Evolutionary conservation across 2,113 vertebrate genomes (phyloP).

Genomic region (Dipodomys ordii): DNA sequence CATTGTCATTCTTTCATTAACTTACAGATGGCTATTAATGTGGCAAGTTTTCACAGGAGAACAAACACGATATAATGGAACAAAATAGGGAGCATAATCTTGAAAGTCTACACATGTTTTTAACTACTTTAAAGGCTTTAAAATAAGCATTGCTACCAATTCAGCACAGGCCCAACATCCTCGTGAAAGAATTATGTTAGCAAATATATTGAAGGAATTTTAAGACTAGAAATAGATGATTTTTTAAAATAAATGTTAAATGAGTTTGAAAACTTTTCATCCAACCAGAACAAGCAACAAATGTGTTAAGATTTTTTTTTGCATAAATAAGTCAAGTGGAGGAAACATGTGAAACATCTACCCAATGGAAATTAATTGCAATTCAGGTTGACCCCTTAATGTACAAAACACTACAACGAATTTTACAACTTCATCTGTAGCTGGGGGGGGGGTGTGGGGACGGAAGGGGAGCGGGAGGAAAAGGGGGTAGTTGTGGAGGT

Average conservation of each 20-base stretch:
- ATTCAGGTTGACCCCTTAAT: too few relatives aligned
- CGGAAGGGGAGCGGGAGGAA: too few relatives aligned
- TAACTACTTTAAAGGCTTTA: constrained; percentile 28
- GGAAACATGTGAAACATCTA: not conserved
- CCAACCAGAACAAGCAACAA: not conserved
- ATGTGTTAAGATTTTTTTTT: not conserved
- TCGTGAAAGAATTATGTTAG: not conserved
- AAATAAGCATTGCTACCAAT: constrained; percentile 16
- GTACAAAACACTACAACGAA: too few relatives aligned
- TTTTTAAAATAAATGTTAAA: constrained; percentile 24
- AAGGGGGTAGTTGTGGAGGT: too few relatives aligned
- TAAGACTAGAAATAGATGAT: constrained; percentile 34
- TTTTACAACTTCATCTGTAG: too few relatives aligned
- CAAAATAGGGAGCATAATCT: constrained; percentile 43
- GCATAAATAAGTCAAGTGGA: not conserved
- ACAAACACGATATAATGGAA: constrained; percentile 13
- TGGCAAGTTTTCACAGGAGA: constrained; percentile 54
- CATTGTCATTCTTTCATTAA: constrained; percentile 58
- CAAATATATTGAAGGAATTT: constrained; percentile 10
- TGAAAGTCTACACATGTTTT: constrained; percentile 30
- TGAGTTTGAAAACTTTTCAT: constrained; percentile 4
- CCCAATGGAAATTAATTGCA: constrained; percentile 9
- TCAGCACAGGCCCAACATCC: not conserved
- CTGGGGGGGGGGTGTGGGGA: too few relatives aligned
- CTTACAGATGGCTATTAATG: constrained; percentile 13